Evolutionary conservation across 2,113 vertebrate genomes (phyloP).

Genomic region (Ceyx melanurus): DNA sequence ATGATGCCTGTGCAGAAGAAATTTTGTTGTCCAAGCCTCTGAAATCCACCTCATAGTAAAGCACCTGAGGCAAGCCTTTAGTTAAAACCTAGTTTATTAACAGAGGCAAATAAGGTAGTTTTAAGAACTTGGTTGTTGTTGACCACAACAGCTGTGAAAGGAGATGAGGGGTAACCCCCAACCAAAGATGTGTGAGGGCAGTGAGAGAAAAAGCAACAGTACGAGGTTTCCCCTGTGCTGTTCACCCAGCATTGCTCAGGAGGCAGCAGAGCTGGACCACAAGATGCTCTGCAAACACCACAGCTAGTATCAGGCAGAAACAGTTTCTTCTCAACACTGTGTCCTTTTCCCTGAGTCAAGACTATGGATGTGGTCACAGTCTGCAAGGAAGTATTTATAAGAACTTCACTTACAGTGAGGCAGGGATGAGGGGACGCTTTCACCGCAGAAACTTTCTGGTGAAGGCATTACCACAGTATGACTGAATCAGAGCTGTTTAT

Average conservation of each 20-base stretch:
- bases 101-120: conserved; percentile 3
- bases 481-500: neutral
- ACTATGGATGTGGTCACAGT: neutral
- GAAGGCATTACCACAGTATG: neutral
- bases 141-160: neutral
- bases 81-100: conserved; percentile 67
- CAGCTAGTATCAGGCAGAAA: neutral
- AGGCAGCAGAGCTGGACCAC: neutral
- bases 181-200: neutral
- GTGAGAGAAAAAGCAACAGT: neutral
- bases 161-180: neutral
- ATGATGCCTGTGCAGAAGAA: neutral
- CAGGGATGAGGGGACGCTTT: neutral
- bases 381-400: conserved; percentile 21
- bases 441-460: neutral
- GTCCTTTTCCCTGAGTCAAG: neutral
- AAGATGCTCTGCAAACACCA: neutral
- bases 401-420: neutral
- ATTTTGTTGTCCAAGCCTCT: neutral
- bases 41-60: neutral
- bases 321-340: neutral
- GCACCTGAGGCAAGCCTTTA: neutral
- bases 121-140: neutral
- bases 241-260: rapidly evolving
- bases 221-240: neutral